A percentile compares a stretch with the other conserved stretches of the same genome.
phyloP scores from a whole-genome alignment of 2,888 invertebrate species.

The Cataglyphis livida region DNA sequence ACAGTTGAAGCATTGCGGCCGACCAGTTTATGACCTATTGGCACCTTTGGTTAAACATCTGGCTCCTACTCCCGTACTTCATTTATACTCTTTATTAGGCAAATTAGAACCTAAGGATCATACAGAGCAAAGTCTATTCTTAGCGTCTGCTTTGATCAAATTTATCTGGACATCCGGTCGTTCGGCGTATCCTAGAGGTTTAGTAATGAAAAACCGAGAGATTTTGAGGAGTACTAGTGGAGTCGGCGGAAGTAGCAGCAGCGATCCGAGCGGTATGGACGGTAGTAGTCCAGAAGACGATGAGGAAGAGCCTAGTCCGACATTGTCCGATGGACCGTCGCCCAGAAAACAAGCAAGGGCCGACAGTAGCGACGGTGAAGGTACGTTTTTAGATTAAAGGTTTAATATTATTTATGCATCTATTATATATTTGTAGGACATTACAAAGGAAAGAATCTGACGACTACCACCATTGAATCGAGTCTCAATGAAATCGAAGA shows the following conservation, averaged over 20 bases:
- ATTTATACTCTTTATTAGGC: constrained; percentile 94
- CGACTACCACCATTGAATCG: constrained; percentile 83
- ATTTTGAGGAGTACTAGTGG: constrained; percentile 77
- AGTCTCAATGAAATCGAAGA: constrained; percentile 86
- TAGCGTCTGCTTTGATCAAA: constrained; percentile 95
- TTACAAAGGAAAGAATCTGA: constrained; percentile 87
- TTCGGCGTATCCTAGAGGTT: constrained; percentile 81
- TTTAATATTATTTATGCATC: background rate
- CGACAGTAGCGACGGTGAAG: constrained; percentile 82
- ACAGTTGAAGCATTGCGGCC: constrained; percentile 97
- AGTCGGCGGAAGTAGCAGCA: constrained; percentile 83
- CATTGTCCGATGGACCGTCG: constrained; percentile 87
- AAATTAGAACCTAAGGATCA: constrained; percentile 96
- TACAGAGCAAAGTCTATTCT: constrained; percentile 95
- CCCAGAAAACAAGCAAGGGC: constrained; percentile 88
- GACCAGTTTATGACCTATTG: constrained; percentile 96
- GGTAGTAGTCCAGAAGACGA: constrained; percentile 82
- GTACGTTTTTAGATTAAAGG: constrained; percentile 64
- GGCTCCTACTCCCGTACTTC: constrained; percentile 94
- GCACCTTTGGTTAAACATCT: constrained; percentile 96
- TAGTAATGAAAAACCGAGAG: constrained; percentile 80
- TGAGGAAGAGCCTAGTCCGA: constrained; percentile 82
- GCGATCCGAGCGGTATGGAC: constrained; percentile 83
- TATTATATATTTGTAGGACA: constrained; percentile 85
- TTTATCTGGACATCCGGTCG: constrained; percentile 95